Conservation (phyloP, 2,797 vertebrate genomes). For the Trichosurus vulpecula region DNA sequence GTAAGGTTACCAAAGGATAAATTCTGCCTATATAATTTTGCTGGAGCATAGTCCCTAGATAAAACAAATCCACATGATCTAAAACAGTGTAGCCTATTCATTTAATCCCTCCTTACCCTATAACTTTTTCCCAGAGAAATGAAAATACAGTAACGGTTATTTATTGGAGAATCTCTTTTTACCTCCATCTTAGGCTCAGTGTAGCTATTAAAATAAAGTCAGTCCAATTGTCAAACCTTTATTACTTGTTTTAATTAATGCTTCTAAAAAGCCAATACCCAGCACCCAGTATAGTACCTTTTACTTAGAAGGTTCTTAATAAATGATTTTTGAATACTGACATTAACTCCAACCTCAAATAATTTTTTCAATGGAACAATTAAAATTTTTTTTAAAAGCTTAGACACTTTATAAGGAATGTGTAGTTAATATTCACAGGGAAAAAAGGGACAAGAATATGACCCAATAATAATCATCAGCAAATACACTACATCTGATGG, state of each 20-base stretch:
- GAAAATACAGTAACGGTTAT: slow-evolving; percentile 19
- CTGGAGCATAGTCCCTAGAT: neutral
- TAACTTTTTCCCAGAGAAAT: neutral
- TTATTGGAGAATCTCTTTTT: neutral
- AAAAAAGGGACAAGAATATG: neutral
- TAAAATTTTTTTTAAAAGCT: slow-evolving; percentile 49
- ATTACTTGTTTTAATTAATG: slow-evolving; percentile 50
- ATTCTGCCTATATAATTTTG: neutral
- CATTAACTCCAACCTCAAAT: slow-evolving; percentile 28
- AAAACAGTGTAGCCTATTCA: slow-evolving; percentile 41
- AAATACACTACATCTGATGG: slow-evolving; percentile 36
- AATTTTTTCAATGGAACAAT: slow-evolving; percentile 40
- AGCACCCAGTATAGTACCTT: neutral
- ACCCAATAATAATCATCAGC: slow-evolving; percentile 62
- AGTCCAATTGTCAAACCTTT: slow-evolving; percentile 39
- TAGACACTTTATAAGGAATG: slow-evolving; percentile 42
- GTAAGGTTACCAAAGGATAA: neutral
- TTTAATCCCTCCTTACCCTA: neutral
- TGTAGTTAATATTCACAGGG: slow-evolving; percentile 47
- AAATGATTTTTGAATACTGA: neutral
- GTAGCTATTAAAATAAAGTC: slow-evolving; percentile 29
- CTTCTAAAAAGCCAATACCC: slow-evolving; percentile 35
- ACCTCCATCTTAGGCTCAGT: neutral
- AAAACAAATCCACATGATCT: neutral
- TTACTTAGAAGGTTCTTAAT: neutral